Evolutionary conservation across 92 coral and sea anemone genomes (phyloP).

Genomic region (Scolanthus callimorphus): DNA sequence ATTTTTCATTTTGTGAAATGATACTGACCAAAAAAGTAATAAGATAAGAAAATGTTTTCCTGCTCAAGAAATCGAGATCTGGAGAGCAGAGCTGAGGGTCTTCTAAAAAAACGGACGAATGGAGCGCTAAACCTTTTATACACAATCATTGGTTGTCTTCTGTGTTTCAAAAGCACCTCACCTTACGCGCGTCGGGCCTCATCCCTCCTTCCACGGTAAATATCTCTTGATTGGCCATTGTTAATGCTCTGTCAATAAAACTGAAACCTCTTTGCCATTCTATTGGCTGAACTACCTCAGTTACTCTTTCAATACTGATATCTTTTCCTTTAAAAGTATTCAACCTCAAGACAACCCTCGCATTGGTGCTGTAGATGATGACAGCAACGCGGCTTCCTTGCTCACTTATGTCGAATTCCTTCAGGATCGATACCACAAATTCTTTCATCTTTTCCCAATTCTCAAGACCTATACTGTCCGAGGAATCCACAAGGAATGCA

Average conservation of each 20-base stretch:
- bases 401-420: slow-evolving; percentile 12
- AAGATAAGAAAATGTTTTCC: too few relatives aligned
- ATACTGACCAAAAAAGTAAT: too few relatives aligned
- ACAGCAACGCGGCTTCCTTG: slow-evolving; percentile 9
- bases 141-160: too few relatives aligned
- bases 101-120: too few relatives aligned
- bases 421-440: slow-evolving; percentile 2
- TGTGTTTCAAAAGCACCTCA: too few relatives aligned
- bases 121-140: too few relatives aligned
- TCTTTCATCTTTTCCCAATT: slow-evolving; percentile 28
- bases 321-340: slow-evolving; percentile 11
- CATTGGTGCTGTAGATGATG: slow-evolving; percentile 16
- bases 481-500: slow-evolving; percentile 32
- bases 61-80: too few relatives aligned
- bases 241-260: slow-evolving; percentile 33
- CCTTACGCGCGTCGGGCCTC: slow-evolving; percentile 25
- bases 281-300: slow-evolving; percentile 5
- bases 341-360: slow-evolving; percentile 18
- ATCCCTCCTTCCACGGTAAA: slow-evolving; percentile 20
- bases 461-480: slow-evolving; percentile 31
- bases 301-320: slow-evolving; percentile 5
- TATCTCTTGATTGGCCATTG: slow-evolving; percentile 15
- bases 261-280: slow-evolving; percentile 30
- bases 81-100: too few relatives aligned
- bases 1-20: too few relatives aligned